phyloP scores from a whole-genome alignment of 2,888 invertebrate genomes.

The Molanna angustata region DNA sequence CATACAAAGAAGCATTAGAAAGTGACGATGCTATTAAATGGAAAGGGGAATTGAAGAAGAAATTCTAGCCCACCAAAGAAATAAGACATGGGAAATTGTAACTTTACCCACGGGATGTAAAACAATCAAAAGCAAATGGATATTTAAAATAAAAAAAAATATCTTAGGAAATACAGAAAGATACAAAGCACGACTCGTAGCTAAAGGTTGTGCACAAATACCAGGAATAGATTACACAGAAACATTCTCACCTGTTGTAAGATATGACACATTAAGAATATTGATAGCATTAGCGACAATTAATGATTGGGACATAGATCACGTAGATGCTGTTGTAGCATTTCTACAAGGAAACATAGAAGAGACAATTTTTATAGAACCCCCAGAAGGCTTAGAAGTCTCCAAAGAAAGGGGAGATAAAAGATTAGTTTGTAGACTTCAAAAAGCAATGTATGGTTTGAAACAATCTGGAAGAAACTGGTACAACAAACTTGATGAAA shows the following conservation, averaged over 20 bases:
- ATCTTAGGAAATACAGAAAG: background rate
- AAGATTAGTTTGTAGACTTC: constrained; percentile 3
- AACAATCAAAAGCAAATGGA: constrained; percentile 3
- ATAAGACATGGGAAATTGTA: constrained; percentile 1
- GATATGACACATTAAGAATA: constrained; percentile 2
- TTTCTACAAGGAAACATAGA: constrained; percentile 4
- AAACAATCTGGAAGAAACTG: constrained; percentile 4
- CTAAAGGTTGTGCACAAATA: constrained; percentile 4
- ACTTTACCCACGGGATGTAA: background rate
- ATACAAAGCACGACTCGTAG: constrained; percentile 4
- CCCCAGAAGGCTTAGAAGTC: constrained; percentile 5
- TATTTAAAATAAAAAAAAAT: constrained; percentile 4
- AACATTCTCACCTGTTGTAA: constrained; percentile 5
- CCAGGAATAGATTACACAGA: background rate
- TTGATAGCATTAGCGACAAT: constrained; percentile 1
- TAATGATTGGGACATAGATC: constrained; percentile 3
- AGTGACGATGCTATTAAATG: background rate
- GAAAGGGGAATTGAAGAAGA: constrained; percentile 4
- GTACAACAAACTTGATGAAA: background rate
- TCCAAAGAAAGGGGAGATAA: constrained; percentile 6
- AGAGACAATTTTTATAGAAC: background rate
- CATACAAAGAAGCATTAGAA: background rate
- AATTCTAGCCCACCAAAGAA: background rate
- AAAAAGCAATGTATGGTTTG: constrained; percentile 2
- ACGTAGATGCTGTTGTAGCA: constrained; percentile 2